Conservation (phyloP, 2,888 invertebrate genomes). For the Xestia sexstrigata region DNA sequence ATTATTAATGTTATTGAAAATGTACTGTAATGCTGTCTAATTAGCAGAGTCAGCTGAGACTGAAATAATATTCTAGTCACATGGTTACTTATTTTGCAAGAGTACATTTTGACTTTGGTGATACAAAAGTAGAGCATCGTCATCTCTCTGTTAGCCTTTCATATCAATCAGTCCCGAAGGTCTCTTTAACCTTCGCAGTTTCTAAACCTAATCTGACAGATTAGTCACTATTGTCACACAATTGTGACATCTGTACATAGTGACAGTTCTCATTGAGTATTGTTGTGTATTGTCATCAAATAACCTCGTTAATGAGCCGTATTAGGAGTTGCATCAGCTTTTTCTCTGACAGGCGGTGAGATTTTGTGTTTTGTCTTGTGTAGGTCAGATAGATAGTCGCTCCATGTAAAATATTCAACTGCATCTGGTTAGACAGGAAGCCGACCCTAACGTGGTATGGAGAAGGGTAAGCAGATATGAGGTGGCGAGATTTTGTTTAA, state of each 20-base stretch:
- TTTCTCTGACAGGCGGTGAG: not conserved
- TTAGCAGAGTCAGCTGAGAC: not conserved
- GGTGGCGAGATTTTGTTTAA: no score
- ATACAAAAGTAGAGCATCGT: conserved; percentile 41
- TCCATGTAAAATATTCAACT: not conserved
- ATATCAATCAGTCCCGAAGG: conserved; percentile 55
- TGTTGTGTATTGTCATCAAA: conserved; percentile 51
- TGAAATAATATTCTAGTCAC: not conserved
- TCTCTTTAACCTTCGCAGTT: conserved; percentile 50
- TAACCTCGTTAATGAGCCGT: conserved; percentile 56
- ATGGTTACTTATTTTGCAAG: conserved; percentile 14
- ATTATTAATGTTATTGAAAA: not conserved
- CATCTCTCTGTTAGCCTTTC: conserved; percentile 35
- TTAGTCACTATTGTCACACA: conserved; percentile 50
- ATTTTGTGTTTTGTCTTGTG: not conserved
- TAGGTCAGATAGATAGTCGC: not conserved
- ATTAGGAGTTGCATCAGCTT: conserved; percentile 46
- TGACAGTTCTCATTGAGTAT: conserved; percentile 59
- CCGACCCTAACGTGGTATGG: no score
- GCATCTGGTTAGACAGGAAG: no score
- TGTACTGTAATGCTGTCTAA: not conserved
- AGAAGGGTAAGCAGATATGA: no score
- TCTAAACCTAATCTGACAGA: conserved; percentile 47
- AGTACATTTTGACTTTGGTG: not conserved
- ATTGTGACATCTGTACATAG: conserved; percentile 49